Evolutionary conservation across 1,140 invertebrate genomes (phyloP).

Genomic region (Teleogryllus occipitalis): DNA sequence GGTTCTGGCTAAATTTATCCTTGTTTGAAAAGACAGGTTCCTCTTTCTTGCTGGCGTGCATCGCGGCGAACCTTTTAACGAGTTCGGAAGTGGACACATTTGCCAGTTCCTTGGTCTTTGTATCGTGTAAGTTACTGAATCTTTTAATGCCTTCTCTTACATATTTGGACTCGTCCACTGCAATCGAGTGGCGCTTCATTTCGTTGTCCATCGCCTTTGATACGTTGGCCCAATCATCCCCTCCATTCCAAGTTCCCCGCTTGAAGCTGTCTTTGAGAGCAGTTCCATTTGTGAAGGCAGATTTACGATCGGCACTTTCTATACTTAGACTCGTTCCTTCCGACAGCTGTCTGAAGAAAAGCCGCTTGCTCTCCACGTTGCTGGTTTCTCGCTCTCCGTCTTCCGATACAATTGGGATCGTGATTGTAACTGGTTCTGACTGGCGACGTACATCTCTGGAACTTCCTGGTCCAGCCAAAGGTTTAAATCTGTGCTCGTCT

Average conservation of each 20-base stretch:
- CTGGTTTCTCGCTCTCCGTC: constrained; percentile 7
- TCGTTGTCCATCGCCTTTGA: constrained; percentile 15
- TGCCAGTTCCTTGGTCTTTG: constrained; percentile 27
- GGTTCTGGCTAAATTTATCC: not conserved
- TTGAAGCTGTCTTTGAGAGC: constrained; percentile 11
- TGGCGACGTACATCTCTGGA: constrained; percentile 7
- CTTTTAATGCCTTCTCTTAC: constrained; percentile 25
- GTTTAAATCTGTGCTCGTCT: not conserved
- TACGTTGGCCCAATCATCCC: not conserved
- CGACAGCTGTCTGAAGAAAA: constrained; percentile 19
- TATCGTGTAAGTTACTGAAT: constrained; percentile 2
- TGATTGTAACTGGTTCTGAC: constrained; percentile 14
- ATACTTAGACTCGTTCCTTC: not conserved
- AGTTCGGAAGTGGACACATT: not conserved
- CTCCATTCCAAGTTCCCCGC: constrained; percentile 12
- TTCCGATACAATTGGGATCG: constrained; percentile 19
- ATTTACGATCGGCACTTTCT: not conserved
- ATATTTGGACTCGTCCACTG: constrained; percentile 46
- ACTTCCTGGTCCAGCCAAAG: no score
- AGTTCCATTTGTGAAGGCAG: not conserved
- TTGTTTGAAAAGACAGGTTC: not conserved
- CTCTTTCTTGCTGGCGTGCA: not conserved
- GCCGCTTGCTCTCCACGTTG: not conserved
- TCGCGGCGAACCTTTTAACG: not conserved
- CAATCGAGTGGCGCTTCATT: constrained; percentile 48